Evolutionary conservation across 2,113 vertebrate species (phyloP).

Genomic region (Raphicerus campestris): DNA sequence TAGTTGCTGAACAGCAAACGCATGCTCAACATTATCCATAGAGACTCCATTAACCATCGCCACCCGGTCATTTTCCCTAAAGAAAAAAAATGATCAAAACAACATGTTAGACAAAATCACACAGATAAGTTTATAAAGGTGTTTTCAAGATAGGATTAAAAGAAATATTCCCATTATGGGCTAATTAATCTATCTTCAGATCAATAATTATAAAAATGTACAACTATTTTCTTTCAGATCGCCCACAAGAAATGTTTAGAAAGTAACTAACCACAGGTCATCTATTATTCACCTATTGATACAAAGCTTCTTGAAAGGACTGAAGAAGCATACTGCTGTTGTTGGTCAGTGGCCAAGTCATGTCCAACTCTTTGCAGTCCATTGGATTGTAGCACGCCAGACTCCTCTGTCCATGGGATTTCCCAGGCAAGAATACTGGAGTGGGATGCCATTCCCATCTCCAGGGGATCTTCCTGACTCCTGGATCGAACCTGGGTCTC

Average conservation of each 20-base stretch:
- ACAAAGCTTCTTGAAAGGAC: background rate
- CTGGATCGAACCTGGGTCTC: background rate
- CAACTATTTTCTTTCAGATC: background rate
- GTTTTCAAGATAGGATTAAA: background rate
- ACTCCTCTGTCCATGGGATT: background rate
- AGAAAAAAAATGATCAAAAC: conserved; percentile 9
- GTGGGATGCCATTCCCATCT: background rate
- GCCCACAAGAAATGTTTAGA: background rate
- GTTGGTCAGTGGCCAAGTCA: background rate
- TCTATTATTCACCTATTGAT: background rate
- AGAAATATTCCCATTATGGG: background rate
- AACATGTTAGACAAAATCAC: conserved; percentile 29
- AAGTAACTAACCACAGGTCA: background rate
- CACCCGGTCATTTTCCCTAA: conserved; percentile 97
- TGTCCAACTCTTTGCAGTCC: background rate
- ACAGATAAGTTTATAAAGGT: background rate
- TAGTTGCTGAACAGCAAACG: conserved; percentile 97
- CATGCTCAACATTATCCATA: conserved; percentile 99
- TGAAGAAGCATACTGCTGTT: background rate
- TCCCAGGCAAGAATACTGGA: background rate
- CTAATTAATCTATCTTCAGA: background rate
- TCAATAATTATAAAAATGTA: background rate
- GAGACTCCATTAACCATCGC: conserved; percentile 99
- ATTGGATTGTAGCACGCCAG: background rate
- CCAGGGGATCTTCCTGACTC: background rate